Percentiles rank a stretch among this genome's conserved stretches.
Conservation (phyloP, 2,797 vertebrate species). For the Thunnus albacares region DNA sequence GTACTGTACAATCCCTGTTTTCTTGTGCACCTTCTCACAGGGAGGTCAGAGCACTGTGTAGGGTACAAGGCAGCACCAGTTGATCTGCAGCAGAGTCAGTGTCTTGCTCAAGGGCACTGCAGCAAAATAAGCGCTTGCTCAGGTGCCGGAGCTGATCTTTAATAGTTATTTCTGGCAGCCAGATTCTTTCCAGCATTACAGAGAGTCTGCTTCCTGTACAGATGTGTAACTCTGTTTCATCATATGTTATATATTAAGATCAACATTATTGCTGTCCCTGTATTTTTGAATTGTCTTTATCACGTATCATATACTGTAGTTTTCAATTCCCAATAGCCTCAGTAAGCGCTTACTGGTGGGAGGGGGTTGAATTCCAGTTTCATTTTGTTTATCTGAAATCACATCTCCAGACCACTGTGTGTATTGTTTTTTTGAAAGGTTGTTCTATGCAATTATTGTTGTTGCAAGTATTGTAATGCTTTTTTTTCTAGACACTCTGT, state of each 20-base stretch:
- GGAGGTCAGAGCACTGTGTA: slow-evolving; percentile 36
- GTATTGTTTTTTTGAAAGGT: slow-evolving; percentile 67
- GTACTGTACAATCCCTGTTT: slow-evolving; percentile 33
- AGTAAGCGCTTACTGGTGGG: slow-evolving; percentile 71
- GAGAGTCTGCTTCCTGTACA: slow-evolving; percentile 56
- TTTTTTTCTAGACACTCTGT: slow-evolving; percentile 77
- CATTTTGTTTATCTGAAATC: slow-evolving; percentile 58
- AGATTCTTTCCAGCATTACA: slow-evolving; percentile 13
- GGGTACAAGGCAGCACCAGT: slow-evolving; percentile 30
- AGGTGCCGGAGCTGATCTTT: slow-evolving; percentile 12
- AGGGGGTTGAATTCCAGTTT: slow-evolving; percentile 37
- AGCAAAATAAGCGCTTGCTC: background rate
- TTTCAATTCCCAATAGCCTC: slow-evolving; percentile 62
- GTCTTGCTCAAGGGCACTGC: slow-evolving; percentile 37
- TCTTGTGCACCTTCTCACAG: slow-evolving; percentile 15
- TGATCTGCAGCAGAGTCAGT: slow-evolving; percentile 26
- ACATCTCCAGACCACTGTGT: slow-evolving; percentile 68
- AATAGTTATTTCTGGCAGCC: background rate
- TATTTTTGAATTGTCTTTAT: slow-evolving; percentile 49
- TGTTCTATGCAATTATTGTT: slow-evolving; percentile 88
- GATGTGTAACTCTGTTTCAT: slow-evolving; percentile 43
- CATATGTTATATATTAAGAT: slow-evolving; percentile 43
- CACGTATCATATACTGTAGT: slow-evolving; percentile 61
- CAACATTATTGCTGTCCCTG: slow-evolving; percentile 37
- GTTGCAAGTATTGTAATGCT: slow-evolving; percentile 78